A percentile compares a stretch with the other conserved stretches of the same genome.
Evolutionary conservation across 2,797 vertebrate species (phyloP).

Genomic region (Sternotherus odoratus): DNA sequence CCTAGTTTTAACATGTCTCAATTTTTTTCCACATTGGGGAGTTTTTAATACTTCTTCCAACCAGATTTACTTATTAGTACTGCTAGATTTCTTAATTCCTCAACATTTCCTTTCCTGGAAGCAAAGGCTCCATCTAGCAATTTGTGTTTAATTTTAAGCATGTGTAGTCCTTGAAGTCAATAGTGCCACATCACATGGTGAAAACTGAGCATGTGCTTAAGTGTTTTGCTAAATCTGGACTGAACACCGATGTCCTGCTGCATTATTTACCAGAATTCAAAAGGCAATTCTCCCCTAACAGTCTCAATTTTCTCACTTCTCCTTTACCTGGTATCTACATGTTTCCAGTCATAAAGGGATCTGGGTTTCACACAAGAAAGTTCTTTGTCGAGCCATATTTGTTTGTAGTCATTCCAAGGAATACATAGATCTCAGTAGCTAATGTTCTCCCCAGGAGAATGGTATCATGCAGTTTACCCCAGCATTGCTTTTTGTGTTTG

Average conservation of each 20-base stretch:
- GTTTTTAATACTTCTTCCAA: neutral
- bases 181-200: neutral
- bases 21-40: neutral
- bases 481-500: neutral
- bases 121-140: neutral
- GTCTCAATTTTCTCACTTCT: neutral
- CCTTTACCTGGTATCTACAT: neutral
- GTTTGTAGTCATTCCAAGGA: conserved; percentile 16
- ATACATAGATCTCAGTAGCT: neutral
- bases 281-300: neutral
- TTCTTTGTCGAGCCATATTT: neutral
- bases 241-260: neutral
- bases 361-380: neutral
- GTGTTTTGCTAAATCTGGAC: neutral
- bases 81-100: neutral
- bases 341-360: neutral
- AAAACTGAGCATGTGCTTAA: neutral
- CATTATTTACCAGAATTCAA: neutral
- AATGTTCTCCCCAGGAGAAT: neutral
- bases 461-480: neutral
- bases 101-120: neutral
- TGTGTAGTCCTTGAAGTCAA: neutral
- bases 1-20: too few species aligned
- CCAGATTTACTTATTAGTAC: rapidly evolving
- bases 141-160: rapidly evolving